Percentiles rank a stretch among this genome's conserved stretches.
Conservation (phyloP, 92 coral and sea anemone genomes). For the Zoanthus solanderi region DNA sequence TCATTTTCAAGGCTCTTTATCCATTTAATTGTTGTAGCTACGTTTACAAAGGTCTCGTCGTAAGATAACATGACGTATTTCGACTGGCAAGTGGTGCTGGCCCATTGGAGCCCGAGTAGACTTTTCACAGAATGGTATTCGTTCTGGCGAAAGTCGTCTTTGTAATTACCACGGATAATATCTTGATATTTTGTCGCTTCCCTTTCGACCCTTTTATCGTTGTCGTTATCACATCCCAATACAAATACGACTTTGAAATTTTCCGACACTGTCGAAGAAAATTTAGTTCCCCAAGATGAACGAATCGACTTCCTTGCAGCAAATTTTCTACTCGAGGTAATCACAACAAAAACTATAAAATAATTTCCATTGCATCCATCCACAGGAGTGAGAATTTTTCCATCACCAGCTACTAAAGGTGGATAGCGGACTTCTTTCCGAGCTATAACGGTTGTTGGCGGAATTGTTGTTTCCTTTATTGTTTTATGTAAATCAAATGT, state of each 20-base stretch:
- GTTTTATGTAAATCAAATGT: not conserved
- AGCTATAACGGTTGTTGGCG: not conserved
- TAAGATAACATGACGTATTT: conserved; percentile 70
- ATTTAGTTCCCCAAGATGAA: conserved; percentile 77
- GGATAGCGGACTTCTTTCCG: conserved; percentile 71
- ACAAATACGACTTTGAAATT: conserved; percentile 70
- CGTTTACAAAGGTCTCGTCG: conserved; percentile 81
- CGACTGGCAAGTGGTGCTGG: conserved; percentile 61
- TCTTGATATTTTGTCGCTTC: conserved; percentile 71
- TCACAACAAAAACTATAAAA: conserved; percentile 70
- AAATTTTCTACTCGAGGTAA: conserved; percentile 74
- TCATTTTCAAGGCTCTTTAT: conserved; percentile 44
- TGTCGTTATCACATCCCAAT: conserved; percentile 77
- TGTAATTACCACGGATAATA: conserved; percentile 76
- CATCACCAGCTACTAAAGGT: conserved; percentile 49
- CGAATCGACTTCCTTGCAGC: conserved; percentile 84
- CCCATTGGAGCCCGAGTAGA: conserved; percentile 84
- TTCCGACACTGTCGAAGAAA: conserved; percentile 34
- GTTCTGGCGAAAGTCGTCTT: conserved; percentile 76
- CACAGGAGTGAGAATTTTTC: conserved; percentile 63
- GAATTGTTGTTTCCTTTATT: not conserved
- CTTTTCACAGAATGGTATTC: conserved; percentile 77
- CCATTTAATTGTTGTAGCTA: conserved; percentile 61
- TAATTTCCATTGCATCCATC: conserved; percentile 44
- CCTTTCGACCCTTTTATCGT: conserved; percentile 70